Evolutionary conservation across 2,797 vertebrate species (phyloP).

Genomic region (Myotis myotis): DNA sequence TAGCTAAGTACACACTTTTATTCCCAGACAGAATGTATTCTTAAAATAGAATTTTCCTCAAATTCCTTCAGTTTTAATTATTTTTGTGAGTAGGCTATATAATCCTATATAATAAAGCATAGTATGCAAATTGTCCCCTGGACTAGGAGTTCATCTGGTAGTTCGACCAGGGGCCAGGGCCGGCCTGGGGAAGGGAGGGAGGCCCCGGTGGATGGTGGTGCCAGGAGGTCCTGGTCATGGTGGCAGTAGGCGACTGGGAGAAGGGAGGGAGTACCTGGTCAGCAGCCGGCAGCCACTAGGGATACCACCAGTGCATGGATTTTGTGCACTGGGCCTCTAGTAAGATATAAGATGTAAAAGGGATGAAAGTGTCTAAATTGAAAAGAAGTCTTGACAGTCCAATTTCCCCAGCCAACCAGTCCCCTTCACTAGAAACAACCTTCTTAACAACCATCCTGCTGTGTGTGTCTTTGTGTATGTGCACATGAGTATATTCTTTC

Average conservation of each 20-base stretch:
- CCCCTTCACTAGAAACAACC: not conserved
- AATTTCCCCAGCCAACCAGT: not conserved
- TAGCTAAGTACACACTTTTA: not conserved
- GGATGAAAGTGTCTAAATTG: not conserved
- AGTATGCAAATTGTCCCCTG: too few species aligned
- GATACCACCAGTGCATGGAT: too few species aligned
- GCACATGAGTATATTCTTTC: not conserved
- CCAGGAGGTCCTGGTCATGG: too few species aligned
- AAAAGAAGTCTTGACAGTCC: not conserved
- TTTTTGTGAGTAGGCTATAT: not conserved
- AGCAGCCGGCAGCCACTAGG: too few species aligned
- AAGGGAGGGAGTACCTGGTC: too few species aligned
- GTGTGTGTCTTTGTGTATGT: not conserved
- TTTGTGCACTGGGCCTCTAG: too few species aligned
- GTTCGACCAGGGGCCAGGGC: too few species aligned
- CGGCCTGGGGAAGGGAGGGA: too few species aligned
- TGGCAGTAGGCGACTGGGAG: too few species aligned
- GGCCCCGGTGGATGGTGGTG: too few species aligned
- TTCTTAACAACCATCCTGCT: not conserved
- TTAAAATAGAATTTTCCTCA: constrained; percentile 4
- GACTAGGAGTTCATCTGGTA: too few species aligned
- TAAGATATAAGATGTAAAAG: not conserved
- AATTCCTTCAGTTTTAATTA: not conserved
- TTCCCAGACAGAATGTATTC: not conserved
- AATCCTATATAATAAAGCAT: too few species aligned